Base-by-base conservation (phyloP, 2,113 vertebrate species). In the Oreochromis tanganicae region DNA sequence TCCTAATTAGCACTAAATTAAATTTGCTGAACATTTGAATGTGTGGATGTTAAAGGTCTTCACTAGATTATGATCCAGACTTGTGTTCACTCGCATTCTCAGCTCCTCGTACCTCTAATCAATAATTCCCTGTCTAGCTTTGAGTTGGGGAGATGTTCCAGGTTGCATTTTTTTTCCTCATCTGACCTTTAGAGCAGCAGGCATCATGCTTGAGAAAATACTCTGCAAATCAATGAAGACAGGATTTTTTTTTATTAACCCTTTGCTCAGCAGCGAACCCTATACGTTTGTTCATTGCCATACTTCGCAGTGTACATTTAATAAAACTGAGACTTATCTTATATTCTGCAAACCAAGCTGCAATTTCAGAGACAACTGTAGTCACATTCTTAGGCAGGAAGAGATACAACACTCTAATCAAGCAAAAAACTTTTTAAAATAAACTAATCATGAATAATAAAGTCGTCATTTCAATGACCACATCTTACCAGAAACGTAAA, bases 101-200 rank as follows among this genome's bases (percentile, higher is more conserved):
- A 66, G 50, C 66, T 85, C 57, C 75, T n/a, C 12, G 21, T 32
- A 9, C 75, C 46, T 71, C 24, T n/a, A 90, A 95, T 94, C 93
- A 83, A 94, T 95, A 93, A 27, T 29, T 81, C 17, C 29, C 87
- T 81, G 85, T 91, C 93, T 81, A 7, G 80, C 81, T 81, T 57
- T 80, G 56, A 90, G 63, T 68, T 71, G 55, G 59, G 48, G 54
- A 86, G 52, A 86, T 87, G 34, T 82, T 91, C 66, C 68, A 21
- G 38, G 55, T 83, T 93, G 55, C 55, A 81, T 94, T 83, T 89
- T 90, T 82, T 91, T 92, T 87, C 85, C 85, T 81, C 78, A 63
- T 50, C 16, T 92, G 94, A 95, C 95, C 95, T 96, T 96, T 91
- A 80, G 81, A 88, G 57, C 78, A 92, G 85, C 54, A 91, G 88